Conservation (phyloP, 2,888 invertebrate species). For the Mythimna lalbum region DNA sequence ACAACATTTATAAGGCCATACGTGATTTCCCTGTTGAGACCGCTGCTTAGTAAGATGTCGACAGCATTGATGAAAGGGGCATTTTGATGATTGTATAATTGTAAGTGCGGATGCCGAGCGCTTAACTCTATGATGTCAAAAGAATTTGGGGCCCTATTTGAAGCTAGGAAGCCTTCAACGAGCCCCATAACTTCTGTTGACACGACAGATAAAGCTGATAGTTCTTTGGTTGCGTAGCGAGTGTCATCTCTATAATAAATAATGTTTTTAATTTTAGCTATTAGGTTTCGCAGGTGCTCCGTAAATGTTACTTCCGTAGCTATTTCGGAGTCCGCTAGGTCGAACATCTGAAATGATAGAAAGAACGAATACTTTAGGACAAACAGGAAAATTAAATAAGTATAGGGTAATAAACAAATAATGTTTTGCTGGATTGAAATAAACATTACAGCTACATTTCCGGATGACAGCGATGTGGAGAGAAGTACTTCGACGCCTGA, state of each 20-base stretch:
- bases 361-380: constrained; percentile 6
- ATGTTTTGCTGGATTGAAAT: neutral
- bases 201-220: constrained; percentile 90
- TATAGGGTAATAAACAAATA: neutral
- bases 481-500: no score
- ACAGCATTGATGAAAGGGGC: constrained; percentile 88
- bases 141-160: constrained; percentile 86
- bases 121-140: constrained; percentile 87
- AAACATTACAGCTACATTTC: neutral
- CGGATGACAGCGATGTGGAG: no score
- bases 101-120: constrained; percentile 85
- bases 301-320: constrained; percentile 93
- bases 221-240: constrained; percentile 87
- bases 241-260: constrained; percentile 85
- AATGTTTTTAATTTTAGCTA: constrained; percentile 88
- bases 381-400: neutral
- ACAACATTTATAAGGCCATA: constrained; percentile 88
- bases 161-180: constrained; percentile 91
- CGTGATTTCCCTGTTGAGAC: constrained; percentile 87
- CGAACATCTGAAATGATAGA: constrained; percentile 91
- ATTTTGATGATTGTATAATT: constrained; percentile 87
- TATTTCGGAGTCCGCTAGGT: constrained; percentile 92
- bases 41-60: constrained; percentile 86
- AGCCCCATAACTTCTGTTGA: constrained; percentile 91
- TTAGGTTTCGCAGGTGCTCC: constrained; percentile 91